Conservation (phyloP, 2,113 vertebrate species). For the Formicarius rufipectus region DNA sequence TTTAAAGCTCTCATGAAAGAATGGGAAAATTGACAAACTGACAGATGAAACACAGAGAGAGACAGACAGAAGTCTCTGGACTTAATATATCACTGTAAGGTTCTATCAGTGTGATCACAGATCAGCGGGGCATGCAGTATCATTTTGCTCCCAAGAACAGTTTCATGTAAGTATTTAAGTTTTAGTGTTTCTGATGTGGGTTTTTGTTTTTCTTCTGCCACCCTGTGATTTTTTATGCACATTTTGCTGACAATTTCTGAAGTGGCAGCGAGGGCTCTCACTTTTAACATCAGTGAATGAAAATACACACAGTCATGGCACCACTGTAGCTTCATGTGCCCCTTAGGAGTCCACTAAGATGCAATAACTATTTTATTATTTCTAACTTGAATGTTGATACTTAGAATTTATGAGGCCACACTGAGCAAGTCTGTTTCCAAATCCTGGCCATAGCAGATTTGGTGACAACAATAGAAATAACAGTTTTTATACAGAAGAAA, state of each 20-base stretch:
- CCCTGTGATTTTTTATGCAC: neutral
- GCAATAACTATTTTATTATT: conserved; percentile 9
- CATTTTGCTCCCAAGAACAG: conserved; percentile 61
- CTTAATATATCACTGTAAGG: neutral
- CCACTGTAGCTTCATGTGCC: neutral
- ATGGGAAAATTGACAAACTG: neutral
- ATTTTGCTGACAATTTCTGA: neutral
- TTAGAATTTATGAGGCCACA: conserved; percentile 31
- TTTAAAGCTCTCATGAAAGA: neutral
- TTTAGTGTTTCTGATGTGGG: neutral
- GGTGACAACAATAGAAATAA: conserved; percentile 1
- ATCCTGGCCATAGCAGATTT: neutral
- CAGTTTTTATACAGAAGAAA: neutral
- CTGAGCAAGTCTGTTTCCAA: neutral
- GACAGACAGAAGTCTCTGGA: neutral
- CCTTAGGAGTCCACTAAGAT: neutral
- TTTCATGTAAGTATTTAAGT: neutral
- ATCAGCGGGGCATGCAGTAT: neutral
- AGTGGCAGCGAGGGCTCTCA: neutral
- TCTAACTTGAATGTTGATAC: neutral
- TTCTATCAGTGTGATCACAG: neutral
- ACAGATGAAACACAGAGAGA: neutral
- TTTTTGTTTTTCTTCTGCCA: neutral
- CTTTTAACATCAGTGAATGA: conserved; percentile 11
- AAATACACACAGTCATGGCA: neutral